phyloP scores from a whole-genome alignment of 2,797 vertebrate genomes.

The Fistularia commersonii region DNA sequence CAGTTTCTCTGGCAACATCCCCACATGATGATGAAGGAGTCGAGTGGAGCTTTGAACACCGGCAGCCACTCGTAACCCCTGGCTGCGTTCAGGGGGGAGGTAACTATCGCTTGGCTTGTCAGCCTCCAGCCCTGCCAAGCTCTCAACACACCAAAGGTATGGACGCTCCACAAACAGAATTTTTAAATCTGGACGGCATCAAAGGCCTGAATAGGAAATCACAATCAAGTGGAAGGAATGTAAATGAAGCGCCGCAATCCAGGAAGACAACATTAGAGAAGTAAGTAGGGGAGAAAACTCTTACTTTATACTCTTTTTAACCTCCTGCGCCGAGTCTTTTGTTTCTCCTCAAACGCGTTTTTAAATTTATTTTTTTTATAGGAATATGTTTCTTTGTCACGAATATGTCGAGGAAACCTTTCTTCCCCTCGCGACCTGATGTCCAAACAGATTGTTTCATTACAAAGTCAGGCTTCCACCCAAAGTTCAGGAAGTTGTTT shows the following conservation, averaged over 20 bases:
- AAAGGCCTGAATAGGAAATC: constrained; percentile 73
- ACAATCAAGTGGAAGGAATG: constrained; percentile 69
- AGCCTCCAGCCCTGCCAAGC: constrained; percentile 67
- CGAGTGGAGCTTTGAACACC: constrained; percentile 59
- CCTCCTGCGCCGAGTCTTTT: no score
- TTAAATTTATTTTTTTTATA: no score
- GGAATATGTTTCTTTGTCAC: no score
- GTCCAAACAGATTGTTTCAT: no score
- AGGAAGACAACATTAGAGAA: constrained; percentile 22
- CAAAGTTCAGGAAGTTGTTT: no score
- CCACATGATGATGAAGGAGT: constrained; percentile 48
- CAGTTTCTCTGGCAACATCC: constrained; percentile 13
- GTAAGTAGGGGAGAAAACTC: constrained; percentile 1
- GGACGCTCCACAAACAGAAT: constrained; percentile 75
- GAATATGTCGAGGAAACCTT: no score
- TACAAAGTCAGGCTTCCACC: no score
- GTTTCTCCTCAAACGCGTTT: no score
- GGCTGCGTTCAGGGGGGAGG: constrained; percentile 63
- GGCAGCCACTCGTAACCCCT: constrained; percentile 45
- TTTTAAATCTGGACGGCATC: constrained; percentile 72
- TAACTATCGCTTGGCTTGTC: constrained; percentile 67
- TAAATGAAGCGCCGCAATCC: constrained; percentile 54
- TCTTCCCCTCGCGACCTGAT: no score
- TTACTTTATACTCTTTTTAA: no score
- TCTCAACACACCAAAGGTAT: constrained; percentile 74